Percentiles rank a stretch among this genome's conserved stretches.
phyloP scores from a whole-genome alignment of 2,113 vertebrate species.

The Orientallactaga bullata region DNA sequence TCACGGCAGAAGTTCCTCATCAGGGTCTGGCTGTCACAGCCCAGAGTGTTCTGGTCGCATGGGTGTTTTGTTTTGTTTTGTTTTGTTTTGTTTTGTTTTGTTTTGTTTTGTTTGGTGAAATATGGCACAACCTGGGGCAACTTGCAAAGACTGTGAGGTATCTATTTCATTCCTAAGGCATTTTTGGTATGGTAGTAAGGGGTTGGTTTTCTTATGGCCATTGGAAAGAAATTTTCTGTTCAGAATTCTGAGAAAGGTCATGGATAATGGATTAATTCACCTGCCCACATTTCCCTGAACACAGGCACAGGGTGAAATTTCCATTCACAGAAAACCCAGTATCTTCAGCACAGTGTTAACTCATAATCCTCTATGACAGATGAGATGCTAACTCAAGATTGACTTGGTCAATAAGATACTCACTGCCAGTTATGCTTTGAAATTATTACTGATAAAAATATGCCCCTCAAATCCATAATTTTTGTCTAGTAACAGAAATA shows the following conservation, averaged over 20 bases:
- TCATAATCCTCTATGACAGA: constrained; percentile 33
- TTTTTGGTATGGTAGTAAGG: neutral
- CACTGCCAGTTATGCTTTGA: neutral
- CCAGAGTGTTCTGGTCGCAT: rapidly evolving
- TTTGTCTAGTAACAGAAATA: neutral
- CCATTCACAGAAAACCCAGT: neutral
- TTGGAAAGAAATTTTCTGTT: neutral
- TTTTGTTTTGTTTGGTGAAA: neutral
- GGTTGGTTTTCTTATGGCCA: neutral
- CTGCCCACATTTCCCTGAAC: neutral
- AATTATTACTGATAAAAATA: neutral
- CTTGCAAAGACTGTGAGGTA: neutral
- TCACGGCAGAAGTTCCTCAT: rapidly evolving
- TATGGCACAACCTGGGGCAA: neutral
- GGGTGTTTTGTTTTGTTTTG: too few species aligned
- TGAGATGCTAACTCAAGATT: neutral
- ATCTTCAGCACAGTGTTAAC: constrained; percentile 54
- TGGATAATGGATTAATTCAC: constrained; percentile 12
- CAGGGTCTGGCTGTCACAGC: neutral
- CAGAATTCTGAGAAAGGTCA: neutral
- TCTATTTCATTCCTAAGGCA: neutral
- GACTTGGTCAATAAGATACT: constrained; percentile 2
- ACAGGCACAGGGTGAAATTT: neutral
- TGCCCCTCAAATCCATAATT: neutral
- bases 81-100: too few species aligned